Percentiles rank a stretch among this genome's conserved stretches.
phyloP scores from a whole-genome alignment of 2,888 invertebrate genomes.

The Nineta flava region DNA sequence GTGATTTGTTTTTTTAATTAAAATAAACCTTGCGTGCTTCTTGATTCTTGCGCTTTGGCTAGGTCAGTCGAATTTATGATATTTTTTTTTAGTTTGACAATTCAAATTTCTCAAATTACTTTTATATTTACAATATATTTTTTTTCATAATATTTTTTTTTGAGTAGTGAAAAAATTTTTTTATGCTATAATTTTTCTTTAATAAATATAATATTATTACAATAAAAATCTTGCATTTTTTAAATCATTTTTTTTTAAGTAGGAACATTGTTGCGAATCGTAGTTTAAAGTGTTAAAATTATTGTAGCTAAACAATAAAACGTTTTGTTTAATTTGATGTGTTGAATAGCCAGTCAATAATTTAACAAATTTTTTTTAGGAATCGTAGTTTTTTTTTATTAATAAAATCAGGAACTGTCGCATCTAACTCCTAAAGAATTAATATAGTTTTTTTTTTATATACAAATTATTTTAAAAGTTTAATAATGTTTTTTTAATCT shows the following conservation, averaged over 20 bases:
- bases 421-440: conserved; percentile 13
- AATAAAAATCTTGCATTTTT: conserved; percentile 7
- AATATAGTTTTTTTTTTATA: conserved; percentile 11
- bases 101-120: not conserved
- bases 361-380: conserved; percentile 3
- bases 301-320: too few species aligned
- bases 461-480: conserved; percentile 10
- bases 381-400: conserved; percentile 16
- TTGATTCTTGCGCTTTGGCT: not conserved
- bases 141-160: not conserved
- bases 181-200: conserved; percentile 7
- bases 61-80: not conserved
- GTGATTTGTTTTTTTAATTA: not conserved
- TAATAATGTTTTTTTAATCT: not conserved
- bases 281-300: conserved; percentile 1
- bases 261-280: conserved; percentile 11
- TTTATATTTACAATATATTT: not conserved
- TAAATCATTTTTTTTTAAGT: conserved; percentile 4
- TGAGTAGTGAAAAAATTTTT: conserved; percentile 1
- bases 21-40: not conserved
- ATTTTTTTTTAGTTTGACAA: not conserved
- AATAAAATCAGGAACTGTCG: conserved; percentile 27
- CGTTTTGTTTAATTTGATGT: too few species aligned
- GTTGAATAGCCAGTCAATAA: not conserved
- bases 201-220: conserved; percentile 6